phyloP scores from a whole-genome alignment of 2,113 vertebrate species.

The Myiagra hebetior region DNA sequence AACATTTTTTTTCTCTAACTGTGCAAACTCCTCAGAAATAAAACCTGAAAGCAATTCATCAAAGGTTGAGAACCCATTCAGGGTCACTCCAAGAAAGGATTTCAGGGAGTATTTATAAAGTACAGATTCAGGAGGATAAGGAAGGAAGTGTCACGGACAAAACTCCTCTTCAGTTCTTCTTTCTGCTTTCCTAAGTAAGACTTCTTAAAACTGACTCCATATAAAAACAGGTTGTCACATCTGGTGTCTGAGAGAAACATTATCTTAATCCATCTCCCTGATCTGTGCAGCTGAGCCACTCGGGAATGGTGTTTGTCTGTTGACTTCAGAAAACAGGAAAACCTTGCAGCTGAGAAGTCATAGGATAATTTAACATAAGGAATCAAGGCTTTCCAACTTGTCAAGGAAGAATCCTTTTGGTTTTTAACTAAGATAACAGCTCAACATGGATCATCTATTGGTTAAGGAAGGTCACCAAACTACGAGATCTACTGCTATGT shows the following conservation, averaged over 20 bases:
- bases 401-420: not conserved
- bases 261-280: not conserved
- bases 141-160: not conserved
- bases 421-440: not conserved
- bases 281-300: not conserved
- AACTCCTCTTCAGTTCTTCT: not conserved
- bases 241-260: not conserved
- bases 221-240: not conserved
- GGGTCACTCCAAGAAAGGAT: not conserved
- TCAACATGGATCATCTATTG: not conserved
- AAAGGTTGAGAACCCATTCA: not conserved
- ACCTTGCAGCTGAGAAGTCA: not conserved
- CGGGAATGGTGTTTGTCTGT: not conserved
- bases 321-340: not conserved
- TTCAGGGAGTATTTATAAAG: not conserved
- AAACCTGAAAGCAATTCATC: not conserved
- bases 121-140: not conserved
- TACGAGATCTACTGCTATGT: not conserved
- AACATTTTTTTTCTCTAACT: not conserved
- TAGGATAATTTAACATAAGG: not conserved
- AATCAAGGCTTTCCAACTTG: not conserved
- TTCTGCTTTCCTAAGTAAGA: conserved; percentile 14
- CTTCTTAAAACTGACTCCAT: not conserved
- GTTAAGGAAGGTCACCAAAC: not conserved
- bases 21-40: conserved; percentile 6